These are phyloP conservation scores for Tenthredo distinguenda DNA, from an alignment of 2,888 invertebrate genomes.

Conservation along the genomic window DNA sequence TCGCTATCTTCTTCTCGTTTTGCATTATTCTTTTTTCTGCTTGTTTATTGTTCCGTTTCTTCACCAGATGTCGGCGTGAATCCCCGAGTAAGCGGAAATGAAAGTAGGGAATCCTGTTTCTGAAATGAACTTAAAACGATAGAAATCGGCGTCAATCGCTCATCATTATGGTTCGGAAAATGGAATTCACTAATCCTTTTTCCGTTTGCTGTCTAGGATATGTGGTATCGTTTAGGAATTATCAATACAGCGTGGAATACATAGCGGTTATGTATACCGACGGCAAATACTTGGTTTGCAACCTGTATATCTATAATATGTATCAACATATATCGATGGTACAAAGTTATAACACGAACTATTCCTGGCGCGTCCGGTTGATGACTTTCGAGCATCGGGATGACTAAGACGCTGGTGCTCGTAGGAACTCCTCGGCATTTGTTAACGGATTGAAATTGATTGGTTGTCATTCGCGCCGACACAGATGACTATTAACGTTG, in stretches of 20 bases:
- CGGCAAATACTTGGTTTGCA: background rate
- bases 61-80: background rate
- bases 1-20: no score
- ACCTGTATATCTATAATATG: background rate
- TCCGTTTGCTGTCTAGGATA: background rate
- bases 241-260: background rate
- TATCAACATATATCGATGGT: background rate
- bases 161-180: background rate
- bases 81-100: background rate
- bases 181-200: background rate
- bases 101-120: background rate
- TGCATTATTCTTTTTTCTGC: background rate
- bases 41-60: background rate
- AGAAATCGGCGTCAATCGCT: background rate
- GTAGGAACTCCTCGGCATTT: slow-evolving; percentile 22
- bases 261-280: background rate
- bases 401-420: slow-evolving; percentile 30
- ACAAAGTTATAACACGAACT: slow-evolving; percentile 41
- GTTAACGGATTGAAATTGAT: slow-evolving; percentile 49
- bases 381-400: slow-evolving; percentile 42
- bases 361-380: slow-evolving; percentile 49
- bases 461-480: slow-evolving; percentile 45
- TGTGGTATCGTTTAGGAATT: background rate
- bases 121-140: background rate
- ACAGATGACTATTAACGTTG: slow-evolving; percentile 50